These are phyloP conservation scores for Tauraco erythrolophus DNA, from an alignment of 2,113 vertebrate genomes.

Conservation along the genomic window DNA sequence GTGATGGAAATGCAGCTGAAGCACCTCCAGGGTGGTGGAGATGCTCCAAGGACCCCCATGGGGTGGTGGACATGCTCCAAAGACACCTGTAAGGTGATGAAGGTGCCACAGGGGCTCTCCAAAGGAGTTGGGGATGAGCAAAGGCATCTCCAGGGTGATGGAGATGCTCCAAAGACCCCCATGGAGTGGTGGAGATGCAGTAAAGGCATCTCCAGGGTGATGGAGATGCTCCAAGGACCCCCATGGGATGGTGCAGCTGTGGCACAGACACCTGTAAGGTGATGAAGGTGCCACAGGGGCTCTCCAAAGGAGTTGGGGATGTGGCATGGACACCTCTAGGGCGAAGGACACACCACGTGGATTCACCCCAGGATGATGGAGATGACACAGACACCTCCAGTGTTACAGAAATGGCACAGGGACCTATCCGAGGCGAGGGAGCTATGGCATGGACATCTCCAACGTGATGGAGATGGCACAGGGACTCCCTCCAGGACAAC, in stretches of 20 bases:
- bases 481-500: background rate
- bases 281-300: background rate
- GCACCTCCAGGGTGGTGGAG: too few species aligned
- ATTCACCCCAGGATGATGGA: background rate
- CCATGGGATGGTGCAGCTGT: rapidly evolving
- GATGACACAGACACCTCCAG: background rate
- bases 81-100: too few species aligned
- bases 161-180: background rate
- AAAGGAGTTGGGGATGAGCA: background rate
- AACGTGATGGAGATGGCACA: rapidly evolving
- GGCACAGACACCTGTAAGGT: background rate
- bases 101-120: too few species aligned
- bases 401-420: background rate
- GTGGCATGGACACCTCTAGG: too few species aligned
- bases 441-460: background rate
- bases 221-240: too few species aligned
- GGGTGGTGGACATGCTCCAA: too few species aligned
- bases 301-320: background rate
- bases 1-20: too few species aligned
- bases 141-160: background rate
- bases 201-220: too few species aligned
- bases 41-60: too few species aligned
- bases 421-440: background rate
- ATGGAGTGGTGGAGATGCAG: too few species aligned
- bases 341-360: background rate